A percentile compares a stretch with the other conserved stretches of the same genome.
phyloP scores from a whole-genome alignment of 2,797 vertebrate species.

The Enteromius trimaculatus region DNA sequence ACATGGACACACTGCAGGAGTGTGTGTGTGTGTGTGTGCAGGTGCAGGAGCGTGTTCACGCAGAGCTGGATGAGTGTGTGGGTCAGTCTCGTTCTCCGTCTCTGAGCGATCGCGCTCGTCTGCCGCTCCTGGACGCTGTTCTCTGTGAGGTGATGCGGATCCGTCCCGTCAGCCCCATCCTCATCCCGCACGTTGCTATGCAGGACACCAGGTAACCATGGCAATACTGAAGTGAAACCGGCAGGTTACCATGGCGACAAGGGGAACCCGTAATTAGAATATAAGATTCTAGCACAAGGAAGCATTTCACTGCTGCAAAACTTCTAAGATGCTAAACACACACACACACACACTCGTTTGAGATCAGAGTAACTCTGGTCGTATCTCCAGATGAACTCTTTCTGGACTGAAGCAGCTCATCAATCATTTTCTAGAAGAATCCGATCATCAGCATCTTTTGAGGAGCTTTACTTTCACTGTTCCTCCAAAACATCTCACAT shows the following conservation, averaged over 20 bases:
- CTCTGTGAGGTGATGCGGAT: constrained; percentile 82
- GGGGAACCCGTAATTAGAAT: constrained; percentile 13
- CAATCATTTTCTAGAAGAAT: too few species aligned
- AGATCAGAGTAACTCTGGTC: too few species aligned
- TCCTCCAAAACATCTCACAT: too few species aligned
- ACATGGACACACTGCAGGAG: too few species aligned
- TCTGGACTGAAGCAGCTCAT: too few species aligned
- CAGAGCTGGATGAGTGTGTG: constrained; percentile 77
- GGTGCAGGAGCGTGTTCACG: constrained; percentile 77
- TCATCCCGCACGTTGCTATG: constrained; percentile 80
- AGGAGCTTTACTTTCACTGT: too few species aligned
- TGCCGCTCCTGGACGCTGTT: constrained; percentile 78
- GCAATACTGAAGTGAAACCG: constrained; percentile 50
- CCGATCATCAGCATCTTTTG: too few species aligned
- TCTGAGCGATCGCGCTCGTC: constrained; percentile 68
- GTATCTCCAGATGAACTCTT: too few species aligned
- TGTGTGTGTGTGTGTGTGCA: constrained; percentile 50
- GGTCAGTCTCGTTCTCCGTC: constrained; percentile 67
- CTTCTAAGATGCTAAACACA: neutral
- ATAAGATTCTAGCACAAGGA: neutral
- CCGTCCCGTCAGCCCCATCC: constrained; percentile 78
- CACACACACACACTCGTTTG: too few species aligned
- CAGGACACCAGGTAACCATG: constrained; percentile 76
- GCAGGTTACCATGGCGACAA: constrained; percentile 40
- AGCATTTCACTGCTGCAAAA: neutral